These are phyloP conservation scores for Argyrosomus japonicus DNA, from an alignment of 2,113 vertebrate genomes.

Conservation along the genomic window DNA sequence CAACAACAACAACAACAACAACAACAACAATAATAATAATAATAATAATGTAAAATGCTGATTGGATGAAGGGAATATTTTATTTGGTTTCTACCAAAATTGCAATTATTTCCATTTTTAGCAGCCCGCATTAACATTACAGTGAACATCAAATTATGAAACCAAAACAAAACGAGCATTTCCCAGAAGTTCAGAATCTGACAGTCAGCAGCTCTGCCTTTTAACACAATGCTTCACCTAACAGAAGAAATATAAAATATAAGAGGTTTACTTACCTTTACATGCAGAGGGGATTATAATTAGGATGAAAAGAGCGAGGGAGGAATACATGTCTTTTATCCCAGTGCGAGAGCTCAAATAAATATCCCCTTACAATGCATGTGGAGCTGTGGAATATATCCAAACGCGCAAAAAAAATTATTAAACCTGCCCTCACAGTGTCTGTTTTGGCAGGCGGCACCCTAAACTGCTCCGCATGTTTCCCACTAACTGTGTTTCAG, in stretches of 20 bases:
- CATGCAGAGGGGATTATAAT: background rate
- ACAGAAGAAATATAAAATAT: background rate
- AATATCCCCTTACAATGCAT: background rate
- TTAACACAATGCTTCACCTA: background rate
- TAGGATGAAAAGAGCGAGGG: background rate
- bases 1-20: too few relatives aligned
- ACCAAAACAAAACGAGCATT: slow-evolving; percentile 32
- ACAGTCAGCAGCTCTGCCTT: background rate
- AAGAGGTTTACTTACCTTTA: slow-evolving; percentile 52
- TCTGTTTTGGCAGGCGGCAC: background rate
- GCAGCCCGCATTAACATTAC: too few relatives aligned
- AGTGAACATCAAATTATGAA: slow-evolving; percentile 9
- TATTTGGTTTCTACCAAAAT: background rate
- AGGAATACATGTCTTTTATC: slow-evolving; percentile 43
- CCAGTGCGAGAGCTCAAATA: background rate
- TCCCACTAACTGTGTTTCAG: background rate
- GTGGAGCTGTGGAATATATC: background rate
- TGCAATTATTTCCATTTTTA: background rate
- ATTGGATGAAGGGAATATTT: background rate
- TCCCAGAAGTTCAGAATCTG: background rate
- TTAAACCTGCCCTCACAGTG: background rate
- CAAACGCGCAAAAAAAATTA: background rate
- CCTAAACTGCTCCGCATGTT: background rate
- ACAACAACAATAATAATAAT: too few relatives aligned
- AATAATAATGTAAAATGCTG: background rate